Percentiles rank a stretch among this genome's conserved stretches.
Evolutionary conservation across 2,797 vertebrate genomes (phyloP).

Genomic region (Anguilla obscura): DNA sequence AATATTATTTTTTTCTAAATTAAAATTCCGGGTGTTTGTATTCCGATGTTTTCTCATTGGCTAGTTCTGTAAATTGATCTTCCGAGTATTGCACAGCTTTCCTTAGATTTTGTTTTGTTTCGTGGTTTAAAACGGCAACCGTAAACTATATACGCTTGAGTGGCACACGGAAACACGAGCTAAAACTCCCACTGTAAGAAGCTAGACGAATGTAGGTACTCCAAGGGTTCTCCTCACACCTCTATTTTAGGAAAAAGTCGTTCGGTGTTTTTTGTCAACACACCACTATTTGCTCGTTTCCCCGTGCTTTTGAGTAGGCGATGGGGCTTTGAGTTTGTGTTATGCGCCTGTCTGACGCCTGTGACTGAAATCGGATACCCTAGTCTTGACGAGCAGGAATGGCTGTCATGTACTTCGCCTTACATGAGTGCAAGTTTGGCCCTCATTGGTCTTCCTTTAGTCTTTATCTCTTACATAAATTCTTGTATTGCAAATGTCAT

Average conservation of each 20-base stretch:
- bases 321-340: slow-evolving; percentile 45
- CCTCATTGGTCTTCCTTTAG: slow-evolving; percentile 16
- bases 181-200: background rate
- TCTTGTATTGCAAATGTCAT: background rate
- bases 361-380: slow-evolving; percentile 60
- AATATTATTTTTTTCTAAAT: background rate
- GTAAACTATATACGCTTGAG: slow-evolving; percentile 13
- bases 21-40: background rate
- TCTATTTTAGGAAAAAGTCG: slow-evolving; percentile 24
- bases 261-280: slow-evolving; percentile 17
- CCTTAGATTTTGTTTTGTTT: slow-evolving; percentile 15
- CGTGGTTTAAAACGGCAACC: slow-evolving; percentile 12
- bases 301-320: slow-evolving; percentile 36
- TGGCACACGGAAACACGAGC: slow-evolving; percentile 16
- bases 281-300: slow-evolving; percentile 11
- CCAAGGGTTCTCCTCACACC: background rate
- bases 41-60: background rate
- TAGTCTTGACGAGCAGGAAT: slow-evolving; percentile 51
- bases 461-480: background rate
- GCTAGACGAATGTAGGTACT: background rate
- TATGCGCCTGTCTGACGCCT: slow-evolving; percentile 64
- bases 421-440: slow-evolving; percentile 36
- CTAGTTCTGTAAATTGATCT: background rate
- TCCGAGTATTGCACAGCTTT: slow-evolving; percentile 1
- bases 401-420: slow-evolving; percentile 51